A percentile compares a stretch with the other conserved stretches of the same genome.
phyloP scores from a whole-genome alignment of 2,113 vertebrate genomes.

The Tangachromis dhanisi region DNA sequence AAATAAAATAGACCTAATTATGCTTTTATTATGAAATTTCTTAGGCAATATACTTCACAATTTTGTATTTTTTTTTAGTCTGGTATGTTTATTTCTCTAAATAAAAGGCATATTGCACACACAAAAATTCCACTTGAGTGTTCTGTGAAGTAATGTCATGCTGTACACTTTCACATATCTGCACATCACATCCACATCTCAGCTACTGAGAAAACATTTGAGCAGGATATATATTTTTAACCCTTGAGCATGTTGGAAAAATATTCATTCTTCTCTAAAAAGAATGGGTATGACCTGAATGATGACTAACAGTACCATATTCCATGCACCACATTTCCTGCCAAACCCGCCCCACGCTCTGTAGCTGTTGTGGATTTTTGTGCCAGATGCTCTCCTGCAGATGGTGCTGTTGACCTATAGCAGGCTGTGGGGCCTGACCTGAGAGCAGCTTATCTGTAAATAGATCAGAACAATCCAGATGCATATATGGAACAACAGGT shows the following conservation, averaged over 20 bases:
- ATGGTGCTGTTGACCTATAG: slow-evolving; percentile 24
- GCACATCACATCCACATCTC: not conserved
- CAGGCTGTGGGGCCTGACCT: not conserved
- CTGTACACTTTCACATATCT: accelerated
- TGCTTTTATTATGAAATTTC: not conserved
- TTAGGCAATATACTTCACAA: accelerated
- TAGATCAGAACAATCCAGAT: not conserved
- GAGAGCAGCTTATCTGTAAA: not conserved
- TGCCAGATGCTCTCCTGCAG: slow-evolving; percentile 1
- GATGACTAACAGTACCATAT: not conserved
- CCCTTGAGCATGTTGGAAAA: not conserved
- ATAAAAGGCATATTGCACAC: not conserved
- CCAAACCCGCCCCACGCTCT: not conserved
- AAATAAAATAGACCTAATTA: not conserved
- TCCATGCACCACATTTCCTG: not conserved
- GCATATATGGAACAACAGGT: not conserved
- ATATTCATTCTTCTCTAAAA: not conserved
- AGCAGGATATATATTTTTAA: not conserved
- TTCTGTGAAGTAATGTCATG: not conserved
- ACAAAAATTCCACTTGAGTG: accelerated
- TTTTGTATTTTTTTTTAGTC: accelerated
- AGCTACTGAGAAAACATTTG: not conserved
- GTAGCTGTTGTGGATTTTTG: not conserved
- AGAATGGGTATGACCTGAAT: not conserved
- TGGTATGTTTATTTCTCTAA: not conserved